Percentiles rank a stretch among this genome's conserved stretches.
These are phyloP conservation scores for Ophioderma brevispina DNA, from an alignment of 35 echinoderm and acorn worm genomes.

Conservation along the genomic window DNA sequence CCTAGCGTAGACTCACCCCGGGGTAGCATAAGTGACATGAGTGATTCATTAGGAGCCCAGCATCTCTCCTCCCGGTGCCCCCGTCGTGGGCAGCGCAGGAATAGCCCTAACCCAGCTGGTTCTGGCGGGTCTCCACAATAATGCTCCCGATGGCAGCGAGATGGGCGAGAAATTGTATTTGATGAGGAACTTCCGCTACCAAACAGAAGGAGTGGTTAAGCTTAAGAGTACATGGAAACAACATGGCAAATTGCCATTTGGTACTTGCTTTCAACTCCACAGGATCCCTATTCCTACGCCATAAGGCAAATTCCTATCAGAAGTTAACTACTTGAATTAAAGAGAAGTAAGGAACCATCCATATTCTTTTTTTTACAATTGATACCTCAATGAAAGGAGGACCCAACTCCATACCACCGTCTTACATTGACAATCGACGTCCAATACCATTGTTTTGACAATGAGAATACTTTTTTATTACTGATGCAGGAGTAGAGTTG, in stretches of 20 bases:
- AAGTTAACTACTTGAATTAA: no score
- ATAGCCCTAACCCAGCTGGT: neutral
- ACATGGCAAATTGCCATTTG: constrained; percentile 69
- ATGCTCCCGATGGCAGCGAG: constrained; percentile 29
- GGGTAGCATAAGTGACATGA: constrained; percentile 55
- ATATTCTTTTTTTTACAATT: no score
- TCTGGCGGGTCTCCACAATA: neutral
- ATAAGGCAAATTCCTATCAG: no score
- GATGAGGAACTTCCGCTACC: constrained; percentile 81
- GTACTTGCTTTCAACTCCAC: neutral
- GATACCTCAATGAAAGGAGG: no score
- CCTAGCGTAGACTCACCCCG: constrained; percentile 49
- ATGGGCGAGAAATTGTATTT: constrained; percentile 33
- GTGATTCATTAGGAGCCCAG: constrained; percentile 33
- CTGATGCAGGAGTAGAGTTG: no score
- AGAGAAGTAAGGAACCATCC: no score
- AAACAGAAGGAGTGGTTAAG: constrained; percentile 84
- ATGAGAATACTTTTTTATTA: no score
- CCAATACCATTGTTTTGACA: no score
- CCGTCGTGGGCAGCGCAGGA: constrained; percentile 28
- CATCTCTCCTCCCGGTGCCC: constrained; percentile 14
- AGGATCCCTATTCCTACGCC: no score
- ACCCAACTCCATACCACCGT: no score
- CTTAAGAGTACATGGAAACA: constrained; percentile 78
- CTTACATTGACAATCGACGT: no score